Conservation (phyloP, 2,888 invertebrate genomes). For the Anthophora plumipes region DNA sequence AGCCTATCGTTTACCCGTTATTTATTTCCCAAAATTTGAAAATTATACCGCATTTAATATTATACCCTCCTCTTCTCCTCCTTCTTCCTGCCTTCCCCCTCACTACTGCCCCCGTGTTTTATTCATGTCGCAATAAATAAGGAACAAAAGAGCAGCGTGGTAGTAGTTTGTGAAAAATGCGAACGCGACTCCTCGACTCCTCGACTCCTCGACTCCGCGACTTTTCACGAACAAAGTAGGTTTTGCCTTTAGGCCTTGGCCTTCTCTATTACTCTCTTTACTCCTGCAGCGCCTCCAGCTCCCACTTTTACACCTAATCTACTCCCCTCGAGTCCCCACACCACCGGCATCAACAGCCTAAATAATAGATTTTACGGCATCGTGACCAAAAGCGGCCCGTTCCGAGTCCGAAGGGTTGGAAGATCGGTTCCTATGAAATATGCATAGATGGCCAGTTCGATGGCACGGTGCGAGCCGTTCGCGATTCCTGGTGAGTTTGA, state of each 20-base stretch:
- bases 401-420: no score
- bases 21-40: slow-evolving; percentile 84
- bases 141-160: slow-evolving; percentile 74
- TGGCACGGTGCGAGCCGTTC: no score
- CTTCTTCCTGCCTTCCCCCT: slow-evolving; percentile 9
- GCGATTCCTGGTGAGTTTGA: no score
- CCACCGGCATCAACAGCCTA: slow-evolving; percentile 33
- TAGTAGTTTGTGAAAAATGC: slow-evolving; percentile 74
- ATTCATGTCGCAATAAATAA: slow-evolving; percentile 83
- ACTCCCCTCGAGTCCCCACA: no score
- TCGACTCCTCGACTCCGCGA: no score
- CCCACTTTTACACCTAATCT: no score
- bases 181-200: no score
- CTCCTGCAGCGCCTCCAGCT: no score
- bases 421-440: slow-evolving; percentile 55
- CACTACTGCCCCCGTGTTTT: slow-evolving; percentile 77
- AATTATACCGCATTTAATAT: slow-evolving; percentile 83
- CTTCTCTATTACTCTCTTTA: not conserved
- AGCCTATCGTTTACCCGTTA: slow-evolving; percentile 83
- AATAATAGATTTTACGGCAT: slow-evolving; percentile 74
- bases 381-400: slow-evolving; percentile 68
- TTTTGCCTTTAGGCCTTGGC: no score
- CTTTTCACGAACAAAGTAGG: not conserved
- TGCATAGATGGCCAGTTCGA: no score
- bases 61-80: slow-evolving; percentile 39